Base-by-base conservation (phyloP, 2,888 invertebrate species). In the Tricholauxania praeusta region DNA sequence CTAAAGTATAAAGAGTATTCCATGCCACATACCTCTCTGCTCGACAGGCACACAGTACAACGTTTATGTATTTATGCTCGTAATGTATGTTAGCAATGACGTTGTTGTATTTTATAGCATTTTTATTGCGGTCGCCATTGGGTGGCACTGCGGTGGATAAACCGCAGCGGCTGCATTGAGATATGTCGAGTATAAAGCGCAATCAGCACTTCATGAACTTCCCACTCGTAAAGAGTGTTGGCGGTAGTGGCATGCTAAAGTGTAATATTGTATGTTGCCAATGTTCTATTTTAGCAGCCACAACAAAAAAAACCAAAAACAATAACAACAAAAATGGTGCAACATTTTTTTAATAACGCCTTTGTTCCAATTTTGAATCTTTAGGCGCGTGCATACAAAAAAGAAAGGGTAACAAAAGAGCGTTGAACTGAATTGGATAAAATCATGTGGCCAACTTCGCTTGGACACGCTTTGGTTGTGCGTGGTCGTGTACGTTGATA, bases 331-430 rank as follows among this genome's bases (percentile, higher is more conserved):
- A 32, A 22, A 62, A 51, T 70, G 51, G 59, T 70, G 60, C 60
- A 62, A 70, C 39, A 53, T 47, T 63, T 71, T n/a, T 71, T 71
- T 71, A 71, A 71, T 71, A 63, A 64, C 28, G 63, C 57, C 51
- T 63, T 71, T 64, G 71, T 71, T 12, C 71, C 71, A 64, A 64
- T 71, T 70, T 64, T 55, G 19, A 64, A 65, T 39, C 39, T 39
- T 39, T 39, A 10, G 10, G 39, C 39, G 39, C 39, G 39, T 39
- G 1, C 39, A 39, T 39, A 39, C 39, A 10, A 10, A 39, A 39
- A 39, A 39, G 5, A 39, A 39, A 39, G 39, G 39, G 39, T 39
- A 39, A 39, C 39, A 39, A 39, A 39, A 10, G 10, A 39, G 39
- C 39, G 39, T 39, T 10, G 10, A 39, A 39, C 39, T 39, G 10